Evolutionary conservation across 2,888 invertebrate genomes (phyloP), one percentile per base, ranked within the genome.

Genomic region (Cyrtodaria siliqua): DNA sequence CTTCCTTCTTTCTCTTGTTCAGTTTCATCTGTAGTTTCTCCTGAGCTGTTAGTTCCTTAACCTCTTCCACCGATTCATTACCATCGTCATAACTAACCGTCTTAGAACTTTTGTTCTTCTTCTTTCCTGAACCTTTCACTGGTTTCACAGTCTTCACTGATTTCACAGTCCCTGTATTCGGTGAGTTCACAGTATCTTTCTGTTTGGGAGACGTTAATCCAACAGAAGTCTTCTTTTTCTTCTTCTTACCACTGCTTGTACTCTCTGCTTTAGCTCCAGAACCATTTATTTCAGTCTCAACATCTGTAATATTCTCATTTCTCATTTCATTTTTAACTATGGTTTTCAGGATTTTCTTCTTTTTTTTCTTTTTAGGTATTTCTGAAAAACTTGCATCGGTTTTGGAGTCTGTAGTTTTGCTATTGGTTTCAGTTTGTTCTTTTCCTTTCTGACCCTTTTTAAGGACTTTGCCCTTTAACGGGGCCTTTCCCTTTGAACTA

Each of bases 11-110:
- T 40, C 62, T 44, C 61, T 72, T 52, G 6, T n/a, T 49, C 26
- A 72, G 55, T 40, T 72, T 72, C 29, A 60, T 33, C 8, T 72
- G 64, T 38, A 72, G 49, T 61, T 55, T 60, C 38, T 72, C 66
- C 49, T 66, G 66, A 26, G 72, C 72, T 27, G 66, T 66, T 12
- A 53, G 44, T 38, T 66, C 61, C 38, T 63, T 52, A 26, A 24
- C 49, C 24, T 42, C 53, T 42, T 23, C 20, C 12, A 12, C 12
- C 4, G 33, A 4, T 33, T 4, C 33, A 33, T 4, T 33, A 12
- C 6, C 12, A 33, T 33, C 33, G 12, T 33, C n/a, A n/a, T n/a
- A n/a, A 33, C 12, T 33, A 8, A 8, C 33, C 12, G 33, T 33
- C 33, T 33, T 33, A 33, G 33, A 33, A 8, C 12, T 33, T 33